A percentile compares a stretch with the other conserved stretches of the same genome.
phyloP scores from a whole-genome alignment of 2,797 vertebrate species.

The Spatula versicolor region DNA sequence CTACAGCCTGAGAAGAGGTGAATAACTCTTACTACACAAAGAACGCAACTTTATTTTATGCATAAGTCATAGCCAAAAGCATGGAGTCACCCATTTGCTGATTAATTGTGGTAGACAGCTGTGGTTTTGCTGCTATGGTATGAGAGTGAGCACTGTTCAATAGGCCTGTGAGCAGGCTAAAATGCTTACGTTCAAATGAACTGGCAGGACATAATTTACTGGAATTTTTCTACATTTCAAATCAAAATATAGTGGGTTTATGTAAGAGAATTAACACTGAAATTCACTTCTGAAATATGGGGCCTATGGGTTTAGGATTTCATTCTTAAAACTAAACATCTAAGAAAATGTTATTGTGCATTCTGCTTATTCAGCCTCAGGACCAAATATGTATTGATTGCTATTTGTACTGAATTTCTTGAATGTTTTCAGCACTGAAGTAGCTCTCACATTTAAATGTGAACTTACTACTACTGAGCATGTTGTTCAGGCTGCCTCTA shows the following conservation, averaged over 20 bases:
- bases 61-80: not conserved
- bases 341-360: not conserved
- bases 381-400: not conserved
- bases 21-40: not conserved
- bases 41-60: no score
- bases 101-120: not conserved
- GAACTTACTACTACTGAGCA: not conserved
- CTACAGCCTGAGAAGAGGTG: not conserved
- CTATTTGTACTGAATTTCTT: not conserved
- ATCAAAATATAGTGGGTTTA: not conserved
- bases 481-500: not conserved
- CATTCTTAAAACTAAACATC: conserved; percentile 21
- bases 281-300: not conserved
- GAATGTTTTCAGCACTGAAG: not conserved
- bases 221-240: not conserved
- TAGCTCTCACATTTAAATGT: not conserved
- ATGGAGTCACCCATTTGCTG: not conserved
- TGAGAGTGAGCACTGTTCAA: not conserved
- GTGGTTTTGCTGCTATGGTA: conserved; percentile 26
- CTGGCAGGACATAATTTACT: not conserved
- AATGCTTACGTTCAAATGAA: not conserved
- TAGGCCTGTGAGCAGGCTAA: not conserved
- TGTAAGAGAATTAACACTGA: not conserved
- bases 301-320: not conserved
- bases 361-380: conserved; percentile 41